Conservation (phyloP, 2,888 invertebrate species). For the Zootermopsis nevadensis region DNA sequence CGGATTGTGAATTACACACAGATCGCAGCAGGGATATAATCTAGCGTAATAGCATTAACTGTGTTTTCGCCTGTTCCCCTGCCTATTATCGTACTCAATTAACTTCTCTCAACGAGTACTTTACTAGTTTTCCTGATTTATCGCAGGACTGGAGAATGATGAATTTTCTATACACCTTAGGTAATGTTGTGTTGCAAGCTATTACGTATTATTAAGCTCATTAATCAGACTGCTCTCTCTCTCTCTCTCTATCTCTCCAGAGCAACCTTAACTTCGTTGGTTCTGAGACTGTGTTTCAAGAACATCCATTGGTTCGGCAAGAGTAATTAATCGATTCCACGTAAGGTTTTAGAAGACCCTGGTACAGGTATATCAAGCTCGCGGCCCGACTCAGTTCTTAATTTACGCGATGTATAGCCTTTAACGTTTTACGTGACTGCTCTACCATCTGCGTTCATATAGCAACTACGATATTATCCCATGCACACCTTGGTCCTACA, state of each 20-base stretch:
- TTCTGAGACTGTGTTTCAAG: neutral
- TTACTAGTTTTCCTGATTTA: neutral
- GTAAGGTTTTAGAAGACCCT: too few relatives aligned
- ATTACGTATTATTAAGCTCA: neutral
- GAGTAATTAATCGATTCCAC: too few relatives aligned
- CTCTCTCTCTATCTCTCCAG: neutral
- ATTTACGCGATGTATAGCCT: too few relatives aligned
- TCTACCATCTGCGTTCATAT: too few relatives aligned
- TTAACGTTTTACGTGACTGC: too few relatives aligned
- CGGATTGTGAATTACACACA: neutral
- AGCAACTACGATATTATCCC: too few relatives aligned
- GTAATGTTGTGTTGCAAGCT: neutral
- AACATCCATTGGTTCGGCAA: too few relatives aligned
- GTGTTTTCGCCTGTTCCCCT: neutral
- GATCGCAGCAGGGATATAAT: neutral
- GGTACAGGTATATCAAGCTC: too few relatives aligned
- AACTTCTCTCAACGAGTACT: neutral
- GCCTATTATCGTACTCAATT: neutral
- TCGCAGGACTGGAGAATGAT: neutral
- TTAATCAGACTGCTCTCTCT: neutral
- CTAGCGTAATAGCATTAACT: neutral
- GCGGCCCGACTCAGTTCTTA: too few relatives aligned
- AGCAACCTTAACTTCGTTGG: neutral
- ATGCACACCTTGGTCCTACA: too few relatives aligned
- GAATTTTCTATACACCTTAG: neutral